These are phyloP conservation scores for Drosophila meridiana DNA, from an alignment of 2,888 invertebrate genomes.

Conservation along the genomic window DNA sequence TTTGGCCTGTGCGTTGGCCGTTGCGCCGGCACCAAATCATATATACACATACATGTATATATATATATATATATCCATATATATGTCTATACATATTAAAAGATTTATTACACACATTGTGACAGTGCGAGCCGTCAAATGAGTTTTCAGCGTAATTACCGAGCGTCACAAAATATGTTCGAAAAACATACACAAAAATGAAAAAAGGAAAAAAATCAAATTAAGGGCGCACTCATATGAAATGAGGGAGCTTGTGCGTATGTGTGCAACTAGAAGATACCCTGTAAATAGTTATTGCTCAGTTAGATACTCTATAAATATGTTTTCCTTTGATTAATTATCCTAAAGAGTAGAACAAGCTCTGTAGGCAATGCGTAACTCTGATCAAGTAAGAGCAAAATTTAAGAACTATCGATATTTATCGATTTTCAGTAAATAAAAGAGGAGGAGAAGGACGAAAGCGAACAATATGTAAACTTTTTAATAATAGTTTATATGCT, in stretches of 20 bases:
- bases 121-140: conserved; percentile 79
- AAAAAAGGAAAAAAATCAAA: conserved; percentile 43
- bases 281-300: background rate
- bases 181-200: conserved; percentile 47
- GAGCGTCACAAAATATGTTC: conserved; percentile 67
- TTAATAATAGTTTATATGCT: background rate
- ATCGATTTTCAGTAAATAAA: background rate
- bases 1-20: conserved; percentile 72
- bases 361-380: background rate
- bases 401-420: background rate
- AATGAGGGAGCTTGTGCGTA: conserved; percentile 6
- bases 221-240: conserved; percentile 59
- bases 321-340: background rate
- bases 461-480: too few relatives aligned
- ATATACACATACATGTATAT: conserved; percentile 35
- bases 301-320: background rate
- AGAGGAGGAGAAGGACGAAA: background rate
- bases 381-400: background rate
- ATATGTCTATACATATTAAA: conserved; percentile 68
- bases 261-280: background rate
- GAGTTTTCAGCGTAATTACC: conserved; percentile 82
- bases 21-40: conserved; percentile 59
- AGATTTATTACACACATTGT: conserved; percentile 77
- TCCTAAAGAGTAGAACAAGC: background rate
- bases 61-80: conserved; percentile 36